These are phyloP conservation scores for Conchocele bisecta DNA, from an alignment of 2,888 invertebrate species.

Conservation along the genomic window DNA sequence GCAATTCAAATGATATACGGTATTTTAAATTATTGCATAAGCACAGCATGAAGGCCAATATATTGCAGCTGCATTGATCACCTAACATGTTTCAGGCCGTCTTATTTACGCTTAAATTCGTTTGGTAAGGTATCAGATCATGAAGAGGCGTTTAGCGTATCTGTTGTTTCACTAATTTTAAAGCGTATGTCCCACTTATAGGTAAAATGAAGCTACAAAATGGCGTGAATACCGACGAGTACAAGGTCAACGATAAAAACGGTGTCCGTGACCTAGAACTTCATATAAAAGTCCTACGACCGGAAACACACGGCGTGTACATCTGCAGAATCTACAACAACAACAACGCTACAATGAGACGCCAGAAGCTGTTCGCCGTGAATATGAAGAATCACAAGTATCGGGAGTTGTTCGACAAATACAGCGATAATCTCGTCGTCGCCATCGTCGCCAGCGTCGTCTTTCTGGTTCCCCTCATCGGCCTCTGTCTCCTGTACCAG, in stretches of 20 bases:
- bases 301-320: slow-evolving; percentile 58
- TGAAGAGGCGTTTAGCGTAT: too few species aligned
- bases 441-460: slow-evolving; percentile 60
- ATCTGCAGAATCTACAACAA: slow-evolving; percentile 51
- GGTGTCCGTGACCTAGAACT: slow-evolving; percentile 16
- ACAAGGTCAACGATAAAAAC: not conserved
- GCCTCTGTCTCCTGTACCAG: slow-evolving; percentile 46
- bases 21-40: too few species aligned
- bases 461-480: slow-evolving; percentile 50
- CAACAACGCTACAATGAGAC: not conserved
- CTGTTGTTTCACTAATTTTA: too few species aligned
- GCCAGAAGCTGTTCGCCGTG: slow-evolving; percentile 37
- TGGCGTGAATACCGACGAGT: too few species aligned
- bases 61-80: too few species aligned
- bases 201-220: too few species aligned
- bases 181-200: too few species aligned
- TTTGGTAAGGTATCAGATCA: too few species aligned
- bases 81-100: too few species aligned
- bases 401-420: slow-evolving; percentile 43
- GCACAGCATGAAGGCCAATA: too few species aligned
- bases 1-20: too few species aligned
- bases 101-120: too few species aligned
- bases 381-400: slow-evolving; percentile 48
- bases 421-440: slow-evolving; percentile 57
- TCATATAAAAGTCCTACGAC: slow-evolving; percentile 45